Percentiles rank a stretch among this genome's conserved stretches.
Conservation (phyloP, 2,797 vertebrate species). For the Hippoglossus hippoglossus region DNA sequence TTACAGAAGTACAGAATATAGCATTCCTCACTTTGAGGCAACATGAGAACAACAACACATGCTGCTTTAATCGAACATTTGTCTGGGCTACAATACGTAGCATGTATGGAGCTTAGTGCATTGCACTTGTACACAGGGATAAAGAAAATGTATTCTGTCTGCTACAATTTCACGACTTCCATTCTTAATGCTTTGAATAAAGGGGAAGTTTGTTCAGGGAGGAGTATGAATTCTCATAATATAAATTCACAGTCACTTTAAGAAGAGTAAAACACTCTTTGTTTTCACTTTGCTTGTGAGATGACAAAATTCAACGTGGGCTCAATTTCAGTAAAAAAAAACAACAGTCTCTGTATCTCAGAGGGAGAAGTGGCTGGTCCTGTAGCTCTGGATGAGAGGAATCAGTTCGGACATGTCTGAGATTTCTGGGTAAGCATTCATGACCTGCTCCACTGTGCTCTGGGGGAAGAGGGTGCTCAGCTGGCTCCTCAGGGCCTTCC, state of each 20-base stretch:
- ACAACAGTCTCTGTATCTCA: constrained; percentile 15
- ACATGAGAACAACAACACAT: constrained; percentile 74
- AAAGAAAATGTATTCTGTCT: constrained; percentile 39
- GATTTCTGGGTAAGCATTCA: constrained; percentile 68
- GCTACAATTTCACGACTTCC: constrained; percentile 24
- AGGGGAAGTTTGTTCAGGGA: background rate
- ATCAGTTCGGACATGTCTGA: constrained; percentile 74
- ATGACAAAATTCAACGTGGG: constrained; percentile 22
- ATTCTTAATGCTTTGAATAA: constrained; percentile 62
- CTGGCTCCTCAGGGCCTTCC: constrained; percentile 47
- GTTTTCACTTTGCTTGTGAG: constrained; percentile 15
- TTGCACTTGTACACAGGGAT: constrained; percentile 66
- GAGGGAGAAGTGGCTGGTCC: constrained; percentile 46
- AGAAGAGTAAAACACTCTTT: background rate
- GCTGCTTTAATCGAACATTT: constrained; percentile 62
- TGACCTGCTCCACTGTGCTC: constrained; percentile 64
- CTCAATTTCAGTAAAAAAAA: constrained; percentile 13
- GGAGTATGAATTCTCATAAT: background rate
- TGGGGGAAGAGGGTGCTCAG: constrained; percentile 81
- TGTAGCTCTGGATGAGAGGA: constrained; percentile 72
- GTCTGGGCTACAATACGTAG: constrained; percentile 56
- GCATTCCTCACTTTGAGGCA: constrained; percentile 81
- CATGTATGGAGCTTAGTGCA: constrained; percentile 62
- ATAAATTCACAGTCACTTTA: constrained; percentile 27
- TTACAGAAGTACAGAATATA: constrained; percentile 55